Evolutionary conservation across 2,113 vertebrate genomes (phyloP), one percentile per base, ranked within the genome.

Genomic region (Nothoprocta pentlandii): DNA sequence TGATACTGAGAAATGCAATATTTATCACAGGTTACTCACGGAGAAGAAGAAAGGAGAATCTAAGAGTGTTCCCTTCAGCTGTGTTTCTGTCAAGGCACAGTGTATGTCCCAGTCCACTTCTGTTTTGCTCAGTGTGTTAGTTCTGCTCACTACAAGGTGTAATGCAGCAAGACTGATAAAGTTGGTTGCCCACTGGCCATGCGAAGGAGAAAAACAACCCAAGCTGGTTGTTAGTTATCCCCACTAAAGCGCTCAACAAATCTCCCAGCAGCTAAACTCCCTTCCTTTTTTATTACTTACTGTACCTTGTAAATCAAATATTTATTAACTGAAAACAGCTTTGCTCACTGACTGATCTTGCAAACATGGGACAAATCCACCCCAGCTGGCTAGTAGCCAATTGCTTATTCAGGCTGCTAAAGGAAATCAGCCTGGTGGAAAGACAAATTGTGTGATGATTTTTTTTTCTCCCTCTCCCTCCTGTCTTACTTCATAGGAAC

Each of bases 1-100:
- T 96, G 97, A 97, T 97, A 97, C 91, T 71, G 89, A 97, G 97
- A 95, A 97, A 98, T 98, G 97, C 96, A 98, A 98, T 98, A 98
- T 98, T 98, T 98, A 98, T 98, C 97, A 98, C 97, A 98, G 97
- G 96, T 97, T 98, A 97, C 95, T 96, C 10, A 1, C 79, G 95
- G 96, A 94, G 95, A 97, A 97, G 97, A 97, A 98, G 96, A 97
- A 97, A 98, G 96, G 94, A 97, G 97, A 97, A 97, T 95, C 96
- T 97, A 93, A 96, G 97, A 96, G 58, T 93, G 94, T 96, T 96
- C 97, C 97, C 97, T 96, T 97, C 96, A 97, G 97, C 97, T 94
- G 96, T 96, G 90, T 93, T 97, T 96, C 95, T 96, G 95, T 87
- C 93, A 86, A 95, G 94, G 94, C 75, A 94, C 4, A 4, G 61